Percentiles rank a stretch among this genome's conserved stretches.
Conservation (phyloP, 2,113 vertebrate genomes). For the Zosterops hypoxanthus region DNA sequence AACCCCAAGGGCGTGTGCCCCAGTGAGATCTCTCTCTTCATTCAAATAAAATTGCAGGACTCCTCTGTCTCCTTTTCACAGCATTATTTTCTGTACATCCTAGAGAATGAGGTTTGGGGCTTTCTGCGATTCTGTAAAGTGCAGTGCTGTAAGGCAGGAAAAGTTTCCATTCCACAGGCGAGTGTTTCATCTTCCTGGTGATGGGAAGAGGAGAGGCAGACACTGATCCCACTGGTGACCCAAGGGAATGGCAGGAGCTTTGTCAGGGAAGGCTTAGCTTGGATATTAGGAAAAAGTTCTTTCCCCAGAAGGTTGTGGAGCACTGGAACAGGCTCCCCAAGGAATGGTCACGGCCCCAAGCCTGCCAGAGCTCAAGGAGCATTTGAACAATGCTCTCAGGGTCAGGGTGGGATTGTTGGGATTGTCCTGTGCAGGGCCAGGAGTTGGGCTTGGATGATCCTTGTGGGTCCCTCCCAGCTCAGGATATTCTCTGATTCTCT, state of each 20-base stretch:
- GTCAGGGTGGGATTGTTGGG: neutral
- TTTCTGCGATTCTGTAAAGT: neutral
- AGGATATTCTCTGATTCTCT: neutral
- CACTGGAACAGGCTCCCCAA: neutral
- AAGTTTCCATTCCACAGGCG: neutral
- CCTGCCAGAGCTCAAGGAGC: neutral
- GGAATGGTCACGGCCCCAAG: accelerated
- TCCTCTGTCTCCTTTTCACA: neutral
- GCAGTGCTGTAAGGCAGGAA: neutral
- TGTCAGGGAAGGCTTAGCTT: neutral
- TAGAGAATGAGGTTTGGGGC: neutral
- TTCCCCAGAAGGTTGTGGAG: accelerated
- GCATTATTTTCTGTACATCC: accelerated
- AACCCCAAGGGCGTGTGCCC: accelerated
- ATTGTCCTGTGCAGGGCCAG: neutral
- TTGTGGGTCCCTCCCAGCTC: accelerated
- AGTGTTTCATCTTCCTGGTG: neutral
- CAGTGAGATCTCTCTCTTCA: accelerated
- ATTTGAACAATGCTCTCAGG: neutral
- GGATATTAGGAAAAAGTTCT: neutral
- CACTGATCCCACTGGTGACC: neutral
- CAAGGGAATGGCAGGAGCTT: neutral
- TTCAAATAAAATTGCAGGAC: accelerated
- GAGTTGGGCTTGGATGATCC: neutral
- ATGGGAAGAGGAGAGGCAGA: no score